A percentile compares a stretch with the other conserved stretches of the same genome.
phyloP scores from a whole-genome alignment of 2,888 invertebrate species.

The Melipona bicolor region DNA sequence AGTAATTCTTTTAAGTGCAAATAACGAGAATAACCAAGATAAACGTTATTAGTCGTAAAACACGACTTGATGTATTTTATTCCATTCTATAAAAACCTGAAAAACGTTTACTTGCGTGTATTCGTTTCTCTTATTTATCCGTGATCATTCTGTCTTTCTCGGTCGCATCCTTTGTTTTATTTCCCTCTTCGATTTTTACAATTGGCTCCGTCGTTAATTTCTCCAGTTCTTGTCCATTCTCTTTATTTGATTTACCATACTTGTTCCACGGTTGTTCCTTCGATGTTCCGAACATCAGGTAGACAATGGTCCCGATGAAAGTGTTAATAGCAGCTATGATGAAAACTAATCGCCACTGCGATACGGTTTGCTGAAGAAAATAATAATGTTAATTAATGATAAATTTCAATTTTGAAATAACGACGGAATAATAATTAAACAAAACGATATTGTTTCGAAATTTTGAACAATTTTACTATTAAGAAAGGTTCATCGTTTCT shows the following conservation, averaged over 20 bases:
- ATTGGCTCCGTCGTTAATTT: conserved; percentile 35
- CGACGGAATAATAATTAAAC: too few relatives aligned
- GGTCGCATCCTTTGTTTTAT: background rate
- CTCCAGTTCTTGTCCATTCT: conserved; percentile 70
- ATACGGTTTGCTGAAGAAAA: conserved; percentile 80
- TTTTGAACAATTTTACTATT: background rate
- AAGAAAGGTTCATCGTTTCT: background rate
- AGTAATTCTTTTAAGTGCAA: background rate
- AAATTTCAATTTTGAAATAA: too few relatives aligned
- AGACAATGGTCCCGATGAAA: conserved; percentile 71
- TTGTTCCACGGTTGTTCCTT: conserved; percentile 80
- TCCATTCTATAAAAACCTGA: background rate
- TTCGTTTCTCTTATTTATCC: background rate
- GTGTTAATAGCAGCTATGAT: conserved; percentile 78
- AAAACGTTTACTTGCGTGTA: background rate
- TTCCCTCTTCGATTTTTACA: conserved; percentile 29
- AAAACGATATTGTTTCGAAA: background rate
- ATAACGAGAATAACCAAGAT: background rate
- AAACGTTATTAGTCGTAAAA: background rate
- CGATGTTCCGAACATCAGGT: conserved; percentile 77
- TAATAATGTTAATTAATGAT: too few relatives aligned
- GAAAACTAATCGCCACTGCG: conserved; percentile 80
- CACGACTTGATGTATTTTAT: background rate
- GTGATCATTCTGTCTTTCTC: conserved; percentile 20
- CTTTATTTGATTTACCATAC: conserved; percentile 46